Conservation (phyloP, 2,888 invertebrate species). For the Drosophila leonis region DNA sequence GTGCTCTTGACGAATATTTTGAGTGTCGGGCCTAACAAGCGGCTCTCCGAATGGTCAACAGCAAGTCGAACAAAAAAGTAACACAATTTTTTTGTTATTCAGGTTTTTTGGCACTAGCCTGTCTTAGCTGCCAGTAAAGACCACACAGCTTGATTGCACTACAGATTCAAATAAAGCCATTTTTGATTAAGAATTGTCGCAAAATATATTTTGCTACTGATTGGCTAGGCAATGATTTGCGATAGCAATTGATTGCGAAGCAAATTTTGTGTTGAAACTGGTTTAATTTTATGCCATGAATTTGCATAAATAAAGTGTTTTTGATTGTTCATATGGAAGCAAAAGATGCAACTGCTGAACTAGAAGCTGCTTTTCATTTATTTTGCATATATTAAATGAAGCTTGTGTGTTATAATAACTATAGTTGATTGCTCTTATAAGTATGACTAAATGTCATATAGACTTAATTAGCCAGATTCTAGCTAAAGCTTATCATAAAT, state of each 20-base stretch:
- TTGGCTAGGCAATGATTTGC: conserved; percentile 6
- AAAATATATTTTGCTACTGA: not conserved
- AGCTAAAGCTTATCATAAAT: conserved; percentile 1
- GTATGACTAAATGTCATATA: no score
- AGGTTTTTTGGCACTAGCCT: conserved; percentile 2
- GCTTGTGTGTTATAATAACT: not conserved
- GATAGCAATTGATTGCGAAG: not conserved
- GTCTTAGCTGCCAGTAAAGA: not conserved
- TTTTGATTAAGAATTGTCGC: conserved; percentile 18
- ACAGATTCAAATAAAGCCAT: conserved; percentile 15
- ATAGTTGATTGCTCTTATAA: not conserved
- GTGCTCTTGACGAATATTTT: conserved; percentile 30
- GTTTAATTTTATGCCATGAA: not conserved
- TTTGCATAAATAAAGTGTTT: not conserved
- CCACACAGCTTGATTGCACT: conserved; percentile 51
- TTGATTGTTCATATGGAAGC: not conserved
- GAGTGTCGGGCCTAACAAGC: conserved; percentile 54
- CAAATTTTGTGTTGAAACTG: not conserved
- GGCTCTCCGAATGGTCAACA: conserved; percentile 35
- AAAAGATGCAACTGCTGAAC: not conserved
- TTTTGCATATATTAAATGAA: not conserved
- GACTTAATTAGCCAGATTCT: not conserved
- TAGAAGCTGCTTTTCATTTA: not conserved
- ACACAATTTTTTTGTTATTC: conserved; percentile 12
- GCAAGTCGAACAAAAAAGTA: conserved; percentile 17